Percentiles rank a stretch among this genome's conserved stretches.
Evolutionary conservation across 2,113 vertebrate genomes (phyloP).

Genomic region (Orthochromis indermauri): DNA sequence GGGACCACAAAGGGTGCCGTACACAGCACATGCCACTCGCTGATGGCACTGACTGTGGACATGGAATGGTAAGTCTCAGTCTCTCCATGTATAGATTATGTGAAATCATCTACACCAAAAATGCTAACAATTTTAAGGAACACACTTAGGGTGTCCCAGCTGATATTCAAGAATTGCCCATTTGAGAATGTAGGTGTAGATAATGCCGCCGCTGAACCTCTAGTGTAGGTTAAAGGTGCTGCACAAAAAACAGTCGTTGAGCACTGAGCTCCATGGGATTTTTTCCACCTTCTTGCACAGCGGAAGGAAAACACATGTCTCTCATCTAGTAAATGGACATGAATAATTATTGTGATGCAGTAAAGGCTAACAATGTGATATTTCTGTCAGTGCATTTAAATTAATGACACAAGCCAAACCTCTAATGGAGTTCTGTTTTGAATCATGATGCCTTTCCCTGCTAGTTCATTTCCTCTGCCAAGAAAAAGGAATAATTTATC

Average conservation of each 20-base stretch:
- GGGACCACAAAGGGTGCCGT: slow-evolving; percentile 86
- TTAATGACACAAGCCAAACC: background rate
- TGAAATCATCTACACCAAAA: background rate
- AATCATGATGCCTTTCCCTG: slow-evolving; percentile 22
- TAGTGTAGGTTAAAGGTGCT: background rate
- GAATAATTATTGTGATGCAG: background rate
- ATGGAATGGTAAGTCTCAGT: slow-evolving; percentile 86
- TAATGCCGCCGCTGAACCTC: background rate
- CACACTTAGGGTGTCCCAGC: background rate
- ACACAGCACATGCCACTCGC: slow-evolving; percentile 97
- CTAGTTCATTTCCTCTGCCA: slow-evolving; percentile 5
- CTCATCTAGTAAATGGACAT: background rate
- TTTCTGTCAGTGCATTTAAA: background rate
- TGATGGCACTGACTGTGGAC: slow-evolving; percentile 87
- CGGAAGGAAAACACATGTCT: background rate
- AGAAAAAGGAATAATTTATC: slow-evolving; percentile 39
- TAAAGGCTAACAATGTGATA: background rate
- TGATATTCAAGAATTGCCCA: background rate
- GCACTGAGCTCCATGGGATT: background rate
- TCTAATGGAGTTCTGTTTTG: background rate
- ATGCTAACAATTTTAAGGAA: background rate
- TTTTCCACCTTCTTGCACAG: background rate
- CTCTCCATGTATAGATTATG: background rate
- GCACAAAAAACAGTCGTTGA: background rate
- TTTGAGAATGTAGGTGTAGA: background rate